These are phyloP conservation scores for Gasterosteus aculeatus DNA, from an alignment of 2,113 vertebrate species.

Conservation along the genomic window DNA sequence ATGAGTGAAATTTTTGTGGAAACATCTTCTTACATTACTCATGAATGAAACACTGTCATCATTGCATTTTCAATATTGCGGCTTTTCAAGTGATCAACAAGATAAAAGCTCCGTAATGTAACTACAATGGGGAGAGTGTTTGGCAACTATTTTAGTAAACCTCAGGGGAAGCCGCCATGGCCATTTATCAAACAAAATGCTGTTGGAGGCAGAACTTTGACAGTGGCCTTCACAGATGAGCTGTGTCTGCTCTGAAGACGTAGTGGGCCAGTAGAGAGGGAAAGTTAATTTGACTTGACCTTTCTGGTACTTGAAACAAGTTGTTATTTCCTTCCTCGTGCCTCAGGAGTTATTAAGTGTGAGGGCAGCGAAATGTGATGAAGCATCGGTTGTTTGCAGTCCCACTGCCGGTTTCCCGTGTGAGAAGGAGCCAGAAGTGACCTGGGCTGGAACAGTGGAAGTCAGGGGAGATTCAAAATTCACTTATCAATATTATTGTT, in stretches of 20 bases:
- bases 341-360: slow-evolving; percentile 27
- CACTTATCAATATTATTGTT: neutral
- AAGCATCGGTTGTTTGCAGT: slow-evolving; percentile 29
- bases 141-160: slow-evolving; percentile 25
- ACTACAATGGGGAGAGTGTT: slow-evolving; percentile 39
- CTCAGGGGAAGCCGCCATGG: slow-evolving; percentile 19
- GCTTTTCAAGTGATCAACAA: slow-evolving; percentile 4
- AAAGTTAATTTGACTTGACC: slow-evolving; percentile 63
- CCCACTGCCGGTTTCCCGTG: slow-evolving; percentile 5
- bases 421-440: slow-evolving; percentile 18
- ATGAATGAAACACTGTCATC: neutral
- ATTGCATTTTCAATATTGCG: neutral
- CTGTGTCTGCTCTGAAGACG: slow-evolving; percentile 37
- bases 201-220: slow-evolving; percentile 50
- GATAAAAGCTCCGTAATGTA: slow-evolving; percentile 39
- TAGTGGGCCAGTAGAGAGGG: slow-evolving; percentile 17
- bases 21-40: neutral
- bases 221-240: slow-evolving; percentile 51
- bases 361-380: slow-evolving; percentile 20
- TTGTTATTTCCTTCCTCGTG: slow-evolving; percentile 29
- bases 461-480: neutral
- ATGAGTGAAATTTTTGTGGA: neutral
- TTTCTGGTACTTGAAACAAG: slow-evolving; percentile 53
- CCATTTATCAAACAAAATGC: slow-evolving; percentile 59
- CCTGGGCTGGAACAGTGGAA: slow-evolving; percentile 7